These are phyloP conservation scores for Clistopyga incitator DNA, from an alignment of 2,888 invertebrate genomes.

Conservation along the genomic window DNA sequence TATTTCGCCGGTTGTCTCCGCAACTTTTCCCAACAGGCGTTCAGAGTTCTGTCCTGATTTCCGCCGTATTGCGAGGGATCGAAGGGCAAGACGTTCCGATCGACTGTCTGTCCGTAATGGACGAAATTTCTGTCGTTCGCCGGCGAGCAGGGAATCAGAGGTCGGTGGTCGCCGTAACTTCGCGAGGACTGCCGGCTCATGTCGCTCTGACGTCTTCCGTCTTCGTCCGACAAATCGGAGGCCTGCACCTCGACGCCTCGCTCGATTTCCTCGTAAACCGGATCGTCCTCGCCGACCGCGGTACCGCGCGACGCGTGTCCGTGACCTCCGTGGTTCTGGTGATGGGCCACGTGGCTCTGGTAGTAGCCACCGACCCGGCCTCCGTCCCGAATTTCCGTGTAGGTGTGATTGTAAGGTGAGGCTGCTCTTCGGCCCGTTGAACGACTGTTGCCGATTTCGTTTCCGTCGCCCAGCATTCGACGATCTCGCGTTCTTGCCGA, in stretches of 20 bases:
- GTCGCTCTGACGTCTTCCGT: constrained; percentile 90
- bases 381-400: constrained; percentile 89
- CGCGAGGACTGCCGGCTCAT: constrained; percentile 90
- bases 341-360: constrained; percentile 79
- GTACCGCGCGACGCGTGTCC: constrained; percentile 83
- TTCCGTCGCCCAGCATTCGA: constrained; percentile 77
- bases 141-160: constrained; percentile 92
- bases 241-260: constrained; percentile 89
- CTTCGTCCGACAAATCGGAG: constrained; percentile 92
- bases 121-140: constrained; percentile 86
- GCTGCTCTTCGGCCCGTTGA: constrained; percentile 84
- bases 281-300: constrained; percentile 87
- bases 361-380: constrained; percentile 75
- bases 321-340: constrained; percentile 84
- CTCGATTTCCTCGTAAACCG: constrained; percentile 93
- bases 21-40: constrained; percentile 81
- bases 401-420: constrained; percentile 90
- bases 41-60: constrained; percentile 79
- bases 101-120: constrained; percentile 76
- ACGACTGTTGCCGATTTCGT: constrained; percentile 84
- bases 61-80: constrained; percentile 78
- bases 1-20: constrained; percentile 81
- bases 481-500: constrained; percentile 75
- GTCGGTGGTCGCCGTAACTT: constrained; percentile 92
- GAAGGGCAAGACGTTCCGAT: constrained; percentile 71